phyloP scores from a whole-genome alignment of 2,113 vertebrate species.

The Sterna hirundo region DNA sequence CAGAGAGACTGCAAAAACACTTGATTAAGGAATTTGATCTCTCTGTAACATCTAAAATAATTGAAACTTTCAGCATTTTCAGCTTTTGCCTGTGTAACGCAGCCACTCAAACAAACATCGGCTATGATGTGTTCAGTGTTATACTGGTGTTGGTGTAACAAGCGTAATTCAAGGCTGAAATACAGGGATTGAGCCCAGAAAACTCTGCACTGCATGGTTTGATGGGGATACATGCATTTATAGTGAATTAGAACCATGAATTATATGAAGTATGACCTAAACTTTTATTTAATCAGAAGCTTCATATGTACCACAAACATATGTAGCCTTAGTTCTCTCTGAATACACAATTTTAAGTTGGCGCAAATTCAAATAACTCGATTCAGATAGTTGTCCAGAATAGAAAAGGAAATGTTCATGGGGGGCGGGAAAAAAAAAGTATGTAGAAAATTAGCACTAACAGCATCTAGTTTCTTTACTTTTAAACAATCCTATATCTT shows the following conservation, averaged over 20 bases:
- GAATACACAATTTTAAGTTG: background rate
- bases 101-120: background rate
- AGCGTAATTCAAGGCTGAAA: background rate
- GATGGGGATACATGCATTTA: background rate
- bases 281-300: background rate
- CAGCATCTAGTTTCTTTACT: background rate
- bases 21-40: conserved; percentile 4
- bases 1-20: background rate
- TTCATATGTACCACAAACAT: background rate
- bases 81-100: background rate
- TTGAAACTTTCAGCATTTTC: background rate
- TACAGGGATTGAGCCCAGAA: background rate
- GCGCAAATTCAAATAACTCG: background rate
- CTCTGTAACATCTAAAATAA: background rate
- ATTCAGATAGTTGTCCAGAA: background rate
- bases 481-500: background rate
- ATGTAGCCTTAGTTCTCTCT: background rate
- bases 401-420: background rate
- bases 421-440: no score
- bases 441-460: background rate
- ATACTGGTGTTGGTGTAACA: fast-evolving
- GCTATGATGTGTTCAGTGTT: background rate
- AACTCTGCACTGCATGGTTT: background rate
- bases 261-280: background rate
- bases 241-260: background rate